A percentile compares a stretch with the other conserved stretches of the same genome.
Conservation (phyloP, 92 coral and sea anemone genomes). For the Micromussa lordhowensis region DNA sequence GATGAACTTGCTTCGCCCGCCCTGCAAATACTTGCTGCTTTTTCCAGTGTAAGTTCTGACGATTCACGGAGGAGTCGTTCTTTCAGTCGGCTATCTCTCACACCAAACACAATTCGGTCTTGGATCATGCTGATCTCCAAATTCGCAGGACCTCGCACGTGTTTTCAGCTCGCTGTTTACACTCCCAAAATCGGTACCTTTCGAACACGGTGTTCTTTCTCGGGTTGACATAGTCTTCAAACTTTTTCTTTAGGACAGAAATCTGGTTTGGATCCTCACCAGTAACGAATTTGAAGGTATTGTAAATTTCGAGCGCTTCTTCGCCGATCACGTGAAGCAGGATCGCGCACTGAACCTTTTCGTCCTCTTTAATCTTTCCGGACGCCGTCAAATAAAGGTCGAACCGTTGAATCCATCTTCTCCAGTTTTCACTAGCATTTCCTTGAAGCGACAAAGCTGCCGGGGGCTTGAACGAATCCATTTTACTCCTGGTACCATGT, state of each 20-base stretch:
- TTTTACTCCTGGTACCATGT: too few relatives aligned
- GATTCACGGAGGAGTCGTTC: too few relatives aligned
- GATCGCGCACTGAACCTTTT: constrained; percentile 29
- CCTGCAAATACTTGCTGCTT: too few relatives aligned
- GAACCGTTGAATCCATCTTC: too few relatives aligned
- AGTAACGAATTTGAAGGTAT: constrained; percentile 4
- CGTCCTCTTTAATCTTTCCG: constrained; percentile 14
- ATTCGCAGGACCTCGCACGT: constrained; percentile 47
- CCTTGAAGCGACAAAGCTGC: too few relatives aligned
- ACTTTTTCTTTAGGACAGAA: constrained; percentile 4
- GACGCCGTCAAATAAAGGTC: constrained; percentile 22
- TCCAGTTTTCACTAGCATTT: too few relatives aligned
- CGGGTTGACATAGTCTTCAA: constrained; percentile 27
- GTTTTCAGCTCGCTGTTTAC: constrained; percentile 49
- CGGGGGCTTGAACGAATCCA: too few relatives aligned
- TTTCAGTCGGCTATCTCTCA: constrained; percentile 9
- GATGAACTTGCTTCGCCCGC: not conserved
- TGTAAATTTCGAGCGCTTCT: constrained; percentile 13
- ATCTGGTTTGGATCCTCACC: constrained; percentile 34
- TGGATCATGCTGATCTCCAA: constrained; percentile 35
- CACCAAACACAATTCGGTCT: constrained; percentile 39
- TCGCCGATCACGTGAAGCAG: constrained; percentile 25
- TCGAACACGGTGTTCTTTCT: constrained; percentile 51
- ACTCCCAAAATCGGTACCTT: constrained; percentile 49
- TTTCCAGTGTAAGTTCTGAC: too few relatives aligned